These are phyloP conservation scores for Phoenicopterus ruber DNA, from an alignment of 2,113 vertebrate genomes.

Conservation along the genomic window DNA sequence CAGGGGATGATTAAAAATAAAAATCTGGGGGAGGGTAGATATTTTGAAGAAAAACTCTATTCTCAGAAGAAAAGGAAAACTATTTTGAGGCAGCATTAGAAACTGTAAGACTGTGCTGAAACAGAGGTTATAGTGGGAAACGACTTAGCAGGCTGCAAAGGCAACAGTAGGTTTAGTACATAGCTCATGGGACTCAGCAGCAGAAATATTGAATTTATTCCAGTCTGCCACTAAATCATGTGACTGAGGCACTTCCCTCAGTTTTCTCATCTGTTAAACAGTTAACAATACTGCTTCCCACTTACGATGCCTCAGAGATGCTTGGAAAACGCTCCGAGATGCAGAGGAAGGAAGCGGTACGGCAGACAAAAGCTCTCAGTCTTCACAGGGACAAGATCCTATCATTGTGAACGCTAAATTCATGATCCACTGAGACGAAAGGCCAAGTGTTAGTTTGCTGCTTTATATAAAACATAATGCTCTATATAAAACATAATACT, in stretches of 20 bases:
- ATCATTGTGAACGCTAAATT: background rate
- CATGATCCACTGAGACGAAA: background rate
- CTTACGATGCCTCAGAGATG: background rate
- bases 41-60: conserved; percentile 19
- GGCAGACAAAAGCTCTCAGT: background rate
- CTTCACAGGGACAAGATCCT: background rate
- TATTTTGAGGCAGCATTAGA: background rate
- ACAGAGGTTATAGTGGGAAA: background rate
- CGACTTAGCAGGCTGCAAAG: background rate
- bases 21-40: background rate
- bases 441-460: background rate
- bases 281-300: background rate
- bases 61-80: background rate
- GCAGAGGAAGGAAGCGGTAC: background rate
- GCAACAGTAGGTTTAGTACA: background rate
- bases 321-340: background rate
- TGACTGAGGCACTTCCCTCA: background rate
- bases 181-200: background rate
- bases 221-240: background rate
- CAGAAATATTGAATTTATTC: background rate
- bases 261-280: background rate
- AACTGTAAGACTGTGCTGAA: background rate
- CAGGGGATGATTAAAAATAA: conserved; percentile 35
- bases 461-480: background rate
- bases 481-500: background rate